phyloP scores from a whole-genome alignment of 2,888 invertebrate species.

The Harpagoxenus sublaevis region DNA sequence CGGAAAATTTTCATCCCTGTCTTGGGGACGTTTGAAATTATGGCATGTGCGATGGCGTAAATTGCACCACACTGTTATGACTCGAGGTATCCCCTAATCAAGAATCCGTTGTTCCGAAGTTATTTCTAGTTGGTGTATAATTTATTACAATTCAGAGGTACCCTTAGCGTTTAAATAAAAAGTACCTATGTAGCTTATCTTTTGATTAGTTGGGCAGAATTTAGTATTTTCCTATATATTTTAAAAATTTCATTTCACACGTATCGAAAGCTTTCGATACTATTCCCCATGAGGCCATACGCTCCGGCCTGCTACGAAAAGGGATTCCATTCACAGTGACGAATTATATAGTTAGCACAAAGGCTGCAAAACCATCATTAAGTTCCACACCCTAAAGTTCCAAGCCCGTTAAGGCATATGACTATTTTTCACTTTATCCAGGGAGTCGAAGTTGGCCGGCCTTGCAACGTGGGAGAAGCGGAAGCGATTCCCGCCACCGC shows the following conservation, averaged over 20 bases:
- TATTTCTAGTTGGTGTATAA: neutral
- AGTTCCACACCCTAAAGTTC: too few relatives aligned
- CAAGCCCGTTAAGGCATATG: too few relatives aligned
- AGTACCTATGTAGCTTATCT: neutral
- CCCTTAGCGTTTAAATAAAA: neutral
- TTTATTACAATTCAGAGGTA: neutral
- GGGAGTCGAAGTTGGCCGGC: too few relatives aligned
- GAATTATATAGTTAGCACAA: too few relatives aligned
- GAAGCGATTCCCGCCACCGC: too few relatives aligned
- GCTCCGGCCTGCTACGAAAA: too few relatives aligned
- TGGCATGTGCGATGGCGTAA: neutral
- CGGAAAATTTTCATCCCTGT: conserved; percentile 23
- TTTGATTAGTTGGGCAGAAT: neutral
- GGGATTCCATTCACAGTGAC: too few relatives aligned
- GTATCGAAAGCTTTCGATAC: too few relatives aligned
- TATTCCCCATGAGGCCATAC: too few relatives aligned
- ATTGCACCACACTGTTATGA: neutral
- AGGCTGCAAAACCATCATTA: too few relatives aligned
- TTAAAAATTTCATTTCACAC: neutral
- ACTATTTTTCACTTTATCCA: too few relatives aligned
- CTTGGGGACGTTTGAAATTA: conserved; percentile 35
- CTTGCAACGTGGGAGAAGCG: too few relatives aligned
- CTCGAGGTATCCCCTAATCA: neutral
- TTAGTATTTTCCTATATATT: neutral
- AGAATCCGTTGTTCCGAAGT: neutral